phyloP scores from a whole-genome alignment of 2,113 vertebrate species.

The Solenodon paradoxus region DNA sequence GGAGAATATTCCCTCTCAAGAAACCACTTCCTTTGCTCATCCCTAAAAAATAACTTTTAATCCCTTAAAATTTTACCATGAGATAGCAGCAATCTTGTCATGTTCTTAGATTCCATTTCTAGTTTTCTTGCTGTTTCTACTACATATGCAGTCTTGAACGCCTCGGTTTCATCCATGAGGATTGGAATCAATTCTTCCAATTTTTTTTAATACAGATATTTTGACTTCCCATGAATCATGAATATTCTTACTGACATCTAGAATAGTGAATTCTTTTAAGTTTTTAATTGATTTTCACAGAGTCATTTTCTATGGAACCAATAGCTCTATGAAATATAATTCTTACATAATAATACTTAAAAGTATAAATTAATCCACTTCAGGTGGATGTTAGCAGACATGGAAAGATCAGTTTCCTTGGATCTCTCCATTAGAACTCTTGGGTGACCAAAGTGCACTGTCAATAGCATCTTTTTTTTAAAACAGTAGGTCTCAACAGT shows the following conservation, averaged over 20 bases:
- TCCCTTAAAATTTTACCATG: not conserved
- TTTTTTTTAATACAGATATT: not conserved
- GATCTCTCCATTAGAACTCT: too few species aligned
- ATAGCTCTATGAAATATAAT: not conserved
- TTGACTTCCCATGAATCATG: not conserved
- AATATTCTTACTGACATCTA: not conserved
- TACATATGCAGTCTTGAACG: not conserved
- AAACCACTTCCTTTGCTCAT: not conserved
- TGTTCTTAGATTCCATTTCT: not conserved
- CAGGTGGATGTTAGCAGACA: not conserved
- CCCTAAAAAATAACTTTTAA: not conserved
- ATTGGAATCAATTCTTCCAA: not conserved
- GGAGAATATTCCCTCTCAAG: not conserved
- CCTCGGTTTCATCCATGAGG: not conserved
- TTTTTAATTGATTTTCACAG: not conserved
- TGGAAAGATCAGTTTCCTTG: not conserved
- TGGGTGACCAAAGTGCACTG: not conserved
- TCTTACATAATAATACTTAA: not conserved
- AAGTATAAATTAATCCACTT: not conserved
- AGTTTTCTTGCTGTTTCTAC: not conserved
- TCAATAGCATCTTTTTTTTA: not conserved
- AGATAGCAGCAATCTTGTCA: not conserved
- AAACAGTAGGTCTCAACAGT: not conserved
- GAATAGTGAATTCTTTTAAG: not conserved
- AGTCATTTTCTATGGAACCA: not conserved